Percentiles rank a stretch among this genome's conserved stretches.
Evolutionary conservation across 2,797 vertebrate genomes (phyloP).

Genomic region (Menidia menidia): DNA sequence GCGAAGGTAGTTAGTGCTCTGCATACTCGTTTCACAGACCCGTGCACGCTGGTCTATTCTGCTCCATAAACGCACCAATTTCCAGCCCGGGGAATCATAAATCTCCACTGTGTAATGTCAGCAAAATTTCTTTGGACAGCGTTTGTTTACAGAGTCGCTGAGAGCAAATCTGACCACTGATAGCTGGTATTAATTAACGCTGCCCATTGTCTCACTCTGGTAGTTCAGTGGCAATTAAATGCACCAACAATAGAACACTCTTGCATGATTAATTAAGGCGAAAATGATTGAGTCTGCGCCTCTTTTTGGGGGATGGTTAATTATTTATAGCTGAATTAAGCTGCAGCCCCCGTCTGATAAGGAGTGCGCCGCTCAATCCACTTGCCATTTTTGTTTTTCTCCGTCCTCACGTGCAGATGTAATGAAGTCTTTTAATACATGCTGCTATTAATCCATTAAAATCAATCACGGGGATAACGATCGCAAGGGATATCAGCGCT

Average conservation of each 20-base stretch:
- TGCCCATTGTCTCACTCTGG: slow-evolving; percentile 68
- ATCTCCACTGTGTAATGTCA: slow-evolving; percentile 73
- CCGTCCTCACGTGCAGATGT: slow-evolving; percentile 22
- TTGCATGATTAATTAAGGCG: slow-evolving; percentile 77
- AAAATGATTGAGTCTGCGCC: slow-evolving; percentile 63
- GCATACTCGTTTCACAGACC: slow-evolving; percentile 56
- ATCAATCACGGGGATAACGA: slow-evolving; percentile 42
- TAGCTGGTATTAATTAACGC: slow-evolving; percentile 80
- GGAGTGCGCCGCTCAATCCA: slow-evolving; percentile 53
- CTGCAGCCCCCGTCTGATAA: slow-evolving; percentile 61
- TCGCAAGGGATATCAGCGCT: slow-evolving; percentile 38
- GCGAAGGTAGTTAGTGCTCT: slow-evolving; percentile 63
- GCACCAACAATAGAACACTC: slow-evolving; percentile 63
- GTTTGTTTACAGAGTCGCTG: slow-evolving; percentile 68
- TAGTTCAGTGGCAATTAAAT: slow-evolving; percentile 71
- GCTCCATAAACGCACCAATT: slow-evolving; percentile 69
- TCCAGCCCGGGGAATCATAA: slow-evolving; percentile 63
- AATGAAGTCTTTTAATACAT: slow-evolving; percentile 43
- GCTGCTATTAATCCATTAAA: slow-evolving; percentile 34
- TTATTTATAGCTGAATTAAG: slow-evolving; percentile 75
- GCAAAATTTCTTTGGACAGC: slow-evolving; percentile 60
- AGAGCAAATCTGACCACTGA: slow-evolving; percentile 69
- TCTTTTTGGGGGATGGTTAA: slow-evolving; percentile 69
- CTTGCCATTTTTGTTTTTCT: slow-evolving; percentile 59
- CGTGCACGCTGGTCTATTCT: slow-evolving; percentile 51